Evolutionary conservation across 2,797 vertebrate genomes (phyloP).

Genomic region (Schizopygopsis pylzovi): DNA sequence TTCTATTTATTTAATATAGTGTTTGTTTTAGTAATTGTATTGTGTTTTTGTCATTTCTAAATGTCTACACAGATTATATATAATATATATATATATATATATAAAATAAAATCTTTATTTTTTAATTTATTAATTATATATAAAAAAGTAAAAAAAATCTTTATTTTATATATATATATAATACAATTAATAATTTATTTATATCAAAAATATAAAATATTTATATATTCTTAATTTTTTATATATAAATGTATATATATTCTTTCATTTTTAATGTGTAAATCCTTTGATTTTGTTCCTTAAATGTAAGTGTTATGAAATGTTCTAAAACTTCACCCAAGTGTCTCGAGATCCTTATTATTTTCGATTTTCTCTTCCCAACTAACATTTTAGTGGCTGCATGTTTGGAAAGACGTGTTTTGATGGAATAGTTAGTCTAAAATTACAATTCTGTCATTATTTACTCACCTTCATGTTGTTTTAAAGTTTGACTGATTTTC

Average conservation of each 20-base stretch:
- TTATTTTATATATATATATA: too few relatives aligned
- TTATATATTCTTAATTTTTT: too few relatives aligned
- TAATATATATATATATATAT: background rate
- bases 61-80: background rate
- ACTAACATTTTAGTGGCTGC: conserved; percentile 21
- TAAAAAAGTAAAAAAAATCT: too few relatives aligned
- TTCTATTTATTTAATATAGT: background rate
- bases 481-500: conserved; percentile 5
- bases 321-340: conserved; percentile 5
- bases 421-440: background rate
- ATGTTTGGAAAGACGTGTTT: background rate
- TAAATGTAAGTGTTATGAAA: background rate
- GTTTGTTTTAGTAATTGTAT: background rate
- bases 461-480: background rate
- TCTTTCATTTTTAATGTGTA: too few relatives aligned
- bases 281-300: background rate
- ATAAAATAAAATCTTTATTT: too few relatives aligned
- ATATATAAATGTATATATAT: too few relatives aligned
- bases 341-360: conserved; percentile 9
- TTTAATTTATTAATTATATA: too few relatives aligned
- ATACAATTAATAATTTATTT: too few relatives aligned
- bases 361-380: background rate
- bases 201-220: too few relatives aligned
- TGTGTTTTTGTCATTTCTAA: background rate
- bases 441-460: background rate